Conservation (phyloP, 2,797 vertebrate genomes). For the Aeoliscus strigatus region DNA sequence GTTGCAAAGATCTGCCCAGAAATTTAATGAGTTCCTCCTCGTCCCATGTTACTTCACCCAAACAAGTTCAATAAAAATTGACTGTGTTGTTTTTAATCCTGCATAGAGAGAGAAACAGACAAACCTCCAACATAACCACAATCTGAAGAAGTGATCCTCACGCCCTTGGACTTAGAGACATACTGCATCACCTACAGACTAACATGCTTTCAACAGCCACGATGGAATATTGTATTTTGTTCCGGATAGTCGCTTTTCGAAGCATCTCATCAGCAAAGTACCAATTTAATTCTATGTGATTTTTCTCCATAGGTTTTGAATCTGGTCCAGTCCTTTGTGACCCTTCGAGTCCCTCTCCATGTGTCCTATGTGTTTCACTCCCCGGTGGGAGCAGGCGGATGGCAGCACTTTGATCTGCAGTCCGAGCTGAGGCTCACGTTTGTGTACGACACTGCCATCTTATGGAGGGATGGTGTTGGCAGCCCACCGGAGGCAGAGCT, state of each 20-base stretch:
- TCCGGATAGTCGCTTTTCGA: no score
- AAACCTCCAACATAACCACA: no score
- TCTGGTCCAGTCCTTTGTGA: constrained; percentile 94
- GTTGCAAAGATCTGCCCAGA: no score
- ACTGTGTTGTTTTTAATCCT: no score
- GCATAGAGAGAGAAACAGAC: no score
- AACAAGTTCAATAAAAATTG: no score
- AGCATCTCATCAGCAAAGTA: no score
- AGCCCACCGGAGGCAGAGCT: constrained; percentile 91
- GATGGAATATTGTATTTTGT: neutral
- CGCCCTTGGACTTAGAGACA: constrained; percentile 1
- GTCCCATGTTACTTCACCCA: no score
- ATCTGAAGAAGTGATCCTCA: no score
- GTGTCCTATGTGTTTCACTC: constrained; percentile 96
- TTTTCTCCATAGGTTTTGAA: constrained; percentile 82
- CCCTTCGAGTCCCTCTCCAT: constrained; percentile 87
- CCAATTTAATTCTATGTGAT: neutral
- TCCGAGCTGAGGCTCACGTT: constrained; percentile 93
- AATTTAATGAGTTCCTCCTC: no score
- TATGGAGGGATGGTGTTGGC: constrained; percentile 91
- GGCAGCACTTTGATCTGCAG: constrained; percentile 96
- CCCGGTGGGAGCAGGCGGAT: constrained; percentile 86
- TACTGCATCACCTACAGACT: neutral
- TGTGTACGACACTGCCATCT: constrained; percentile 97
- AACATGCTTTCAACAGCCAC: constrained; percentile 1